A percentile compares a stretch with the other conserved stretches of the same genome.
Conservation (phyloP, 92 coral and sea anemone genomes). For the Epizoanthus stellaris region DNA sequence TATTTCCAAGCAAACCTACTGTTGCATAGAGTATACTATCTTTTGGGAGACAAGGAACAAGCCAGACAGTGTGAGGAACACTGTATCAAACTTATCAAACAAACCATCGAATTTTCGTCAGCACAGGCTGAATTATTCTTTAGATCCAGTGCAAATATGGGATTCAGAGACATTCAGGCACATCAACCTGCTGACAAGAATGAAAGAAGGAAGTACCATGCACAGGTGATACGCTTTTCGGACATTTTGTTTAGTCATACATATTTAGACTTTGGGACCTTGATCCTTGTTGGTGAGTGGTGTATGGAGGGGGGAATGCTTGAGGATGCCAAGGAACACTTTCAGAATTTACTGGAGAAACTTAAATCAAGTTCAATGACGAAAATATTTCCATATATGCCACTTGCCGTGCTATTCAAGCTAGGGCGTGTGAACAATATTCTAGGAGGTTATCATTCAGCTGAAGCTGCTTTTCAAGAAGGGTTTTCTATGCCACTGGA, state of each 20-base stretch:
- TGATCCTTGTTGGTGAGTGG: not conserved
- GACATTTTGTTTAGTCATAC: not conserved
- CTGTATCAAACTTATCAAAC: not conserved
- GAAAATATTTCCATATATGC: not conserved
- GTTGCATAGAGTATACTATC: not conserved
- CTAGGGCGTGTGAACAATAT: not conserved
- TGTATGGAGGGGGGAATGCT: not conserved
- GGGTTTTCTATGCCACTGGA: not conserved
- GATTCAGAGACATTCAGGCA: too few relatives aligned
- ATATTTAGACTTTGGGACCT: not conserved
- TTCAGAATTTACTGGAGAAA: constrained; percentile 2
- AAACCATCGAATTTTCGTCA: not conserved
- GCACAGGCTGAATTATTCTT: not conserved
- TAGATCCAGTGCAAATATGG: not conserved
- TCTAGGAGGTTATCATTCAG: not conserved
- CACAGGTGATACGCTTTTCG: not conserved
- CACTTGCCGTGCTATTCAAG: not conserved
- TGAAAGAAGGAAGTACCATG: not conserved
- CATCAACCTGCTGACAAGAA: not conserved
- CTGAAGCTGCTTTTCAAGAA: not conserved
- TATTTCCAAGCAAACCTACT: not conserved
- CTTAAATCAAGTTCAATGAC: not conserved
- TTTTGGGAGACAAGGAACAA: not conserved
- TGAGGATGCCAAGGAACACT: not conserved
- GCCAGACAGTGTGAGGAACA: not conserved